phyloP scores from a whole-genome alignment of 1,140 invertebrate species.

The Apis dorsata region DNA sequence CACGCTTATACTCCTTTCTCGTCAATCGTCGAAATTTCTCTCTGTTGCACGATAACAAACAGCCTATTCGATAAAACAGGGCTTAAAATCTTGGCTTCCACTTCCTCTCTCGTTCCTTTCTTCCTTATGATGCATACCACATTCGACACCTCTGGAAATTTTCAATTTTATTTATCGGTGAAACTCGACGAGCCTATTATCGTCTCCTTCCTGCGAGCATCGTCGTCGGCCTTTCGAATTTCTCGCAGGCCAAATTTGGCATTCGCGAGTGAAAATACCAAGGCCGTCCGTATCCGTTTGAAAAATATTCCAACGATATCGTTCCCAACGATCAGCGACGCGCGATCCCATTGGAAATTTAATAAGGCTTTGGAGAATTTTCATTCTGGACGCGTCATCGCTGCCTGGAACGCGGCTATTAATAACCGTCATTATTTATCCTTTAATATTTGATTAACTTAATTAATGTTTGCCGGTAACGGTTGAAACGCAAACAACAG shows the following conservation, averaged over 20 bases:
- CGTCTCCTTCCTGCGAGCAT: background rate
- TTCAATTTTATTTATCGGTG: background rate
- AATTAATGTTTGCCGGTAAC: conserved; percentile 31
- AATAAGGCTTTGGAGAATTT: background rate
- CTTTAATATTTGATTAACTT: conserved; percentile 44
- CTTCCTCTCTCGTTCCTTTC: too few relatives aligned
- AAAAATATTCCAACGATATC: background rate
- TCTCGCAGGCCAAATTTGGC: conserved; percentile 8
- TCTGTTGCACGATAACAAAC: background rate
- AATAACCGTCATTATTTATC: conserved; percentile 41
- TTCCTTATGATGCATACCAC: too few relatives aligned
- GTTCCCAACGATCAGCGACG: background rate
- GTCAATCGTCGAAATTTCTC: conserved; percentile 1
- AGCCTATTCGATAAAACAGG: conserved; percentile 9
- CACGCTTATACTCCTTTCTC: conserved; percentile 41
- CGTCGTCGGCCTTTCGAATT: conserved; percentile 20
- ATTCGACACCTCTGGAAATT: background rate
- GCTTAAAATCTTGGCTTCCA: background rate
- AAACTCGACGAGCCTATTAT: background rate
- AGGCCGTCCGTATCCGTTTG: background rate
- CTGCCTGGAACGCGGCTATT: conserved; percentile 13
- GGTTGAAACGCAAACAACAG: conserved; percentile 18
- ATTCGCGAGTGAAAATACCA: background rate
- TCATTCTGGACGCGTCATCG: background rate
- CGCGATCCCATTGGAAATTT: background rate